Evolutionary conservation across 2,797 vertebrate species (phyloP), one percentile per base, ranked within the genome.

Genomic region (Falco biarmicus): DNA sequence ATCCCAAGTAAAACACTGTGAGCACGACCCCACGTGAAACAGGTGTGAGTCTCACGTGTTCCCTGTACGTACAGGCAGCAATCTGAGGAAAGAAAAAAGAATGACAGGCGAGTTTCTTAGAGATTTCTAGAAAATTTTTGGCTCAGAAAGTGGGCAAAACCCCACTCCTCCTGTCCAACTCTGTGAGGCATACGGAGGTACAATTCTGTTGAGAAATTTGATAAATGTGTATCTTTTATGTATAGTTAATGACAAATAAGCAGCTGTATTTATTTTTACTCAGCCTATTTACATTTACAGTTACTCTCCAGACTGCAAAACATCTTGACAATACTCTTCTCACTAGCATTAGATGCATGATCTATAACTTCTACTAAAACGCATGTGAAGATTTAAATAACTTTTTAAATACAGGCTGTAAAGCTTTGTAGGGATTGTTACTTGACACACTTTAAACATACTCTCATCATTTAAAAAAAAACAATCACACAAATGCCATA

Each of bases 81-180:
- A 48, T 5, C 3, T 16, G 12, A 84, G 6, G 25, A 15, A 22
- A 43, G 9, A 4, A 41, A 13, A 39, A 2, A 22, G 5, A 75
- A 39, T 0, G 3, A 7, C 1, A 6, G 18, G 9, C 10, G 32
- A 63, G 18, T n/a, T 32, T 39, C 6, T 28, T 2, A 7, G 24
- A 70, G 29, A 21, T 6, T 47, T 73, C 59, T 31, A 21, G 43
- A 50, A 77, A 37, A 3, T 4, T 51, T 66, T 21, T 83, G 28
- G 9, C 34, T n/a, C 19, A 8, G 24, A 14, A 60, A 53, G 4
- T 5, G 14, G 11, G 8, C 11, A 59, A 73, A 70, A 25, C 70
- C 66, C 45, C 16, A 26, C 1, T 22, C 22, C 10, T 56, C 11
- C 81, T 64, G 22, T 19, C 19, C 43, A 66, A 39, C 43, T 21